A percentile compares a stretch with the other conserved stretches of the same genome.
Evolutionary conservation across 2,888 invertebrate genomes (phyloP).

Genomic region (Brachyptera putata): DNA sequence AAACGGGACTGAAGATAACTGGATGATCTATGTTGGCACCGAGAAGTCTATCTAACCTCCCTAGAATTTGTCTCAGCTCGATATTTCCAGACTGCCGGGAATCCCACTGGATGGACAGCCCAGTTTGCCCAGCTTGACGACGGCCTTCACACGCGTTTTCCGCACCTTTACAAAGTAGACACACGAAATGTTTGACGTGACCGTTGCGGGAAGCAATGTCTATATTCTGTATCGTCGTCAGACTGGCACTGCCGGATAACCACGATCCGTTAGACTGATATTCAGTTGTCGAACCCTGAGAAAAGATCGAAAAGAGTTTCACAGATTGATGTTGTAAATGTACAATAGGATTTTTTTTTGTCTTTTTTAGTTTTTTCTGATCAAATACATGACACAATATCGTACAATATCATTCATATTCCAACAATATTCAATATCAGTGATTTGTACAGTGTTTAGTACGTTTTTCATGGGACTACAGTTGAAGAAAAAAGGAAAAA

Average conservation of each 20-base stretch:
- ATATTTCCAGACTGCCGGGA: background rate
- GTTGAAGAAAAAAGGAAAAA: too few species aligned
- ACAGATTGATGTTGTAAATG: too few species aligned
- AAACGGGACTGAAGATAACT: too few species aligned
- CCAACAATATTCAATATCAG: too few species aligned
- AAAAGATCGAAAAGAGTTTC: too few species aligned
- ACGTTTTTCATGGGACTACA: too few species aligned
- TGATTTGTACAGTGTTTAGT: too few species aligned
- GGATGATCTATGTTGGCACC: background rate
- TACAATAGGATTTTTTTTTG: too few species aligned
- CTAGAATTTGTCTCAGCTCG: background rate
- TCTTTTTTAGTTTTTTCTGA: too few species aligned
- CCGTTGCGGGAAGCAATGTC: conserved; percentile 8
- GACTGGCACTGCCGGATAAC: background rate
- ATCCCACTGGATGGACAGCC: conserved; percentile 5
- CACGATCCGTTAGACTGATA: background rate
- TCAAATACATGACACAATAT: too few species aligned
- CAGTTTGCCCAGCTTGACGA: background rate
- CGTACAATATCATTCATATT: too few species aligned
- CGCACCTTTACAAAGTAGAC: conserved; percentile 9
- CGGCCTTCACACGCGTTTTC: background rate
- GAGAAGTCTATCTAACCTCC: background rate
- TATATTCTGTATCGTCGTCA: background rate
- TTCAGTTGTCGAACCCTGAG: too few species aligned
- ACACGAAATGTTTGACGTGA: conserved; percentile 2